A percentile compares a stretch with the other conserved stretches of the same genome.
These are phyloP conservation scores for Caretta caretta DNA, from an alignment of 2,113 vertebrate genomes.

Conservation along the genomic window DNA sequence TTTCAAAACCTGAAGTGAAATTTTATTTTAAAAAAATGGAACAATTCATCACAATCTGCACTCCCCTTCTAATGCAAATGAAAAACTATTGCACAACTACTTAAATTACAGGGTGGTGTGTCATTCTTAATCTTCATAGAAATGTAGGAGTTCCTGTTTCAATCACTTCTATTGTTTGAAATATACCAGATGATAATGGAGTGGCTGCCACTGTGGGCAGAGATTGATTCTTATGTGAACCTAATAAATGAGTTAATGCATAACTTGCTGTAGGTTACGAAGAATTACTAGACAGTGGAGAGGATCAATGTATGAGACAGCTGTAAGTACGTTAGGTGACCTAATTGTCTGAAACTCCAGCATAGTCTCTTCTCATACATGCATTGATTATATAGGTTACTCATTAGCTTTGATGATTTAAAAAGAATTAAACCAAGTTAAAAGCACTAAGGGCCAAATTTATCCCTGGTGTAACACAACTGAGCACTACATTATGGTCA, in stretches of 20 bases:
- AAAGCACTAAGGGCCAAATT: not conserved
- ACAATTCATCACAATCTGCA: conserved; percentile 36
- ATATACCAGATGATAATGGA: conserved; percentile 36
- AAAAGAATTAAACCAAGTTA: not conserved
- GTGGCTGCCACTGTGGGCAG: conserved; percentile 47
- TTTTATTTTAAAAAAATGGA: not conserved
- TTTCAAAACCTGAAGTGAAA: conserved; percentile 11
- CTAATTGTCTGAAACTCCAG: conserved; percentile 18
- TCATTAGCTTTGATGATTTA: not conserved
- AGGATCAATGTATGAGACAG: not conserved
- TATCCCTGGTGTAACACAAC: not conserved
- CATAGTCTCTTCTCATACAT: not conserved
- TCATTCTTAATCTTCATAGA: conserved; percentile 56
- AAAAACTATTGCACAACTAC: conserved; percentile 51
- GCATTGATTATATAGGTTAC: not conserved
- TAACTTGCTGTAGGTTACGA: conserved; percentile 17
- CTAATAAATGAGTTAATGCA: conserved; percentile 31
- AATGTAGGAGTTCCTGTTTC: conserved; percentile 70
- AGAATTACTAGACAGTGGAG: conserved; percentile 14
- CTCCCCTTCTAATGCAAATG: conserved; percentile 62
- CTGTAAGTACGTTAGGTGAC: not conserved
- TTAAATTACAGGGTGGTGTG: conserved; percentile 72
- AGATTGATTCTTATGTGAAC: conserved; percentile 25
- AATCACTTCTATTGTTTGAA: conserved; percentile 66
- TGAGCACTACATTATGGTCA: not conserved